Evolutionary conservation across 2,888 invertebrate genomes (phyloP).

Genomic region (Polyommatus icarus): DNA sequence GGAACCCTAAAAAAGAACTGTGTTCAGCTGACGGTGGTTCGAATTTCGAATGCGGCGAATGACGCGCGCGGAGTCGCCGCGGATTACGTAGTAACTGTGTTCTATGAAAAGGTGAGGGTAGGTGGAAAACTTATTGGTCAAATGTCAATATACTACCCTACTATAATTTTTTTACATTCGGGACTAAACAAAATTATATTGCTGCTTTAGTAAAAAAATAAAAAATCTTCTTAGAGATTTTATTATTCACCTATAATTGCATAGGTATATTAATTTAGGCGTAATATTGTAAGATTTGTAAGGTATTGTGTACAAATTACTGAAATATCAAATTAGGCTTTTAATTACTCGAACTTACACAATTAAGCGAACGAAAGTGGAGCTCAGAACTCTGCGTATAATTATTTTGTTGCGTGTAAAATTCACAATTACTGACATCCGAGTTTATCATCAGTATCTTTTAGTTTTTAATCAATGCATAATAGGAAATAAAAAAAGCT

Average conservation of each 20-base stretch:
- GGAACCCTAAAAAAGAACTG: no score
- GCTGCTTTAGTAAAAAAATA: background rate
- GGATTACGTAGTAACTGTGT: no score
- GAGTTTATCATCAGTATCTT: background rate
- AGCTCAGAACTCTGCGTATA: conserved; percentile 6
- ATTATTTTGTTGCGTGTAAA: conserved; percentile 13
- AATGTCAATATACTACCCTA: background rate
- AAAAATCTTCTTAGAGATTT: background rate
- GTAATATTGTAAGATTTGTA: background rate
- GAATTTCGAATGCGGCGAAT: no score
- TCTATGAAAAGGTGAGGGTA: no score
- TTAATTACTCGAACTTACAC: background rate
- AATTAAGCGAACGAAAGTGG: background rate
- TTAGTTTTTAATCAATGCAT: background rate
- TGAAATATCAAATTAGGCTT: background rate
- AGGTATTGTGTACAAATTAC: background rate
- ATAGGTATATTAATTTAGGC: background rate
- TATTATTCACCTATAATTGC: background rate
- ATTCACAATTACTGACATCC: background rate
- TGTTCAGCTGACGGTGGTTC: no score
- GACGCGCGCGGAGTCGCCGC: no score
- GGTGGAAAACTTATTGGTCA: no score
- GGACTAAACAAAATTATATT: background rate
- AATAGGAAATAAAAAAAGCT: no score
- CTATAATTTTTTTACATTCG: background rate